A percentile compares a stretch with the other conserved stretches of the same genome.
These are phyloP conservation scores for Aphidius colemani DNA, from an alignment of 2,888 invertebrate species.

Conservation along the genomic window DNA sequence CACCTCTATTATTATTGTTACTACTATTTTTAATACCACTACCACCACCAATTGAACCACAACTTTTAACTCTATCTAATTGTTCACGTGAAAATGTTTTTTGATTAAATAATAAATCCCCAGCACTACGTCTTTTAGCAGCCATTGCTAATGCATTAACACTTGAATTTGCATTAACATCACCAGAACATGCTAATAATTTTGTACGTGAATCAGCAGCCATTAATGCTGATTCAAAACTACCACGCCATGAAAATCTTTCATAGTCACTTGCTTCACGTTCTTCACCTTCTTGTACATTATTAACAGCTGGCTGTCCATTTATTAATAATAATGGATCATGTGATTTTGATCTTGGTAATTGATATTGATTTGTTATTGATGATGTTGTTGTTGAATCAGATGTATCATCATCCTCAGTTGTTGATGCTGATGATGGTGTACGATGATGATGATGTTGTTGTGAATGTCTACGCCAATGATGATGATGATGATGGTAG, in stretches of 20 bases:
- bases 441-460: constrained; percentile 62
- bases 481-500: constrained; percentile 52
- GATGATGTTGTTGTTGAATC: constrained; percentile 65
- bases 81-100: constrained; percentile 79
- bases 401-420: constrained; percentile 75
- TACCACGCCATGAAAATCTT: constrained; percentile 89
- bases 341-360: constrained; percentile 82
- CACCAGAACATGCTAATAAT: constrained; percentile 67
- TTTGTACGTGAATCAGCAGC: constrained; percentile 86
- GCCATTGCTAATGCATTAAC: constrained; percentile 72
- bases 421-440: constrained; percentile 66
- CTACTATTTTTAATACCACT: constrained; percentile 62
- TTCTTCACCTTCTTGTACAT: constrained; percentile 53
- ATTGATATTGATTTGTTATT: constrained; percentile 56
- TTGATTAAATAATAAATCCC: constrained; percentile 79
- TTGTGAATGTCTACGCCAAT: constrained; percentile 68
- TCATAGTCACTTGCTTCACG: constrained; percentile 84
- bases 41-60: constrained; percentile 78
- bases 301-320: constrained; percentile 46
- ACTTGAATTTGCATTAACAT: constrained; percentile 58
- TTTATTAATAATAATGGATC: constrained; percentile 68
- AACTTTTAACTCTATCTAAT: constrained; percentile 75
- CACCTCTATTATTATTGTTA: background rate
- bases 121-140: constrained; percentile 80
- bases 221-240: constrained; percentile 88